Base-by-base conservation (phyloP, 2,888 invertebrate species). In the Lathronympha strigana region DNA sequence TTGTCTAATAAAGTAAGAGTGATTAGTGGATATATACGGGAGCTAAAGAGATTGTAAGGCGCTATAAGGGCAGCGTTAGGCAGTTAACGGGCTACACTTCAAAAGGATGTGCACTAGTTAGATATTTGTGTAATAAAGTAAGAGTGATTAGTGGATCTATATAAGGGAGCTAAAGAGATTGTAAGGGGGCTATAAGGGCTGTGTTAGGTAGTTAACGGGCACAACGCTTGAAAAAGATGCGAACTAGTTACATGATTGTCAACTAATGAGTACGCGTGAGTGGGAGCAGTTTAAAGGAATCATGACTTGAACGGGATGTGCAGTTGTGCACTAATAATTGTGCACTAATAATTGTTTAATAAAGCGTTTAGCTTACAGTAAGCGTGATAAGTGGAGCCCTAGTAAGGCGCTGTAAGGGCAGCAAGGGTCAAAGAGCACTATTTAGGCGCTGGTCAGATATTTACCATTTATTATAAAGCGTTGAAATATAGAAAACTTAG, bases 1-100 rank as follows among this genome's bases (percentile, higher is more conserved):
- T 13, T 13, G n/a, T 2, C 36, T 36, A 9, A 11, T 33, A 33
- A 33, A 9, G 13, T 3, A 28, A 5, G 5, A n/a, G n/a, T n/a
- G n/a, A n/a, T n/a, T n/a, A n/a, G n/a, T n/a, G n/a, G 62, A 63
- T 63, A 55, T 58, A 57, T 63, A 67, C 57, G 69, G 67, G 63
- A 19, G 53, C 61, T 45, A 23, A n/a, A n/a, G 43, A 17, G n/a
- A 51, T 13, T 53, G 64, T 64, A 55, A 36, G 25, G 58, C 51
- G 43, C 43, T 60, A 64, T 57, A 63, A 53, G 57, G 63, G 58
- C 50, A 58, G 45, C 33, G 31, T 31, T 45, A 28, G 28, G 28
- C 28, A 8, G 11, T 4, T 43, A 43, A 43, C 43, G 43, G 43
- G 43, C 8, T 19, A 33, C 2, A 43, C 43, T 40, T 40, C 17